Base-by-base conservation (phyloP, 1,140 invertebrate species). In the Uloborus diversus region DNA sequence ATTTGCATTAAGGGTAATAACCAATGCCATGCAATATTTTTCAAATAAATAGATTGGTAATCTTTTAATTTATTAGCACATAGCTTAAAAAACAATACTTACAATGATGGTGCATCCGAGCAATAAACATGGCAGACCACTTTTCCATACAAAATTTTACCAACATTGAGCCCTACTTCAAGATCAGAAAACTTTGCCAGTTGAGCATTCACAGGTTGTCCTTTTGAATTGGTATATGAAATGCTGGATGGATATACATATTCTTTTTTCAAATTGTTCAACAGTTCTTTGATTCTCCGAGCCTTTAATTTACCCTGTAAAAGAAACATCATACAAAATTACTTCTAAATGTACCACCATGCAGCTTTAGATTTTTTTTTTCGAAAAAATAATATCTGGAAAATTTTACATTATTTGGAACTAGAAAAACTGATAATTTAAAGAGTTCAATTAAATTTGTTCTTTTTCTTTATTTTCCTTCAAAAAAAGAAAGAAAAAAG, bases 91-190 rank as follows among this genome's bases (percentile, higher is more conserved):
- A 59, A 4, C 14, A 1, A 28, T 27, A 59, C 90, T 91, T 88
- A 93, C 92, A 94, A 95, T 82, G 93, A 92, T 56, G 94, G 92
- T 61, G 89, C 89, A 83, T 92, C 92, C 49, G 92, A 91, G 81
- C 90, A 91, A 80, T 91, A 89, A 71, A 95, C 90, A 82, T 92
- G 92, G 82, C 92, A 94, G 1, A 94, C 91, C n/a, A 95, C 94
- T 87, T 92, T 93, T 7, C 93, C 93, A 42, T 93, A 84, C 3
- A 94, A 83, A 1, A 94, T 90, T 87, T 91, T 92, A 78, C 91
- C 90, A 28, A 88, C 81, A 86, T 93, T 93, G 4, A 90, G 78
- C 57, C 91, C 92, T 32, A 85, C 71, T 59, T 86, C 85, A 47
- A 93, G 85, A 53, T 90, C 85, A 49, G 86, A 86, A 11, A 92